A percentile compares a stretch with the other conserved stretches of the same genome.
These are phyloP conservation scores for Graptemys geographica DNA, from an alignment of 2,797 vertebrate species.

Conservation along the genomic window DNA sequence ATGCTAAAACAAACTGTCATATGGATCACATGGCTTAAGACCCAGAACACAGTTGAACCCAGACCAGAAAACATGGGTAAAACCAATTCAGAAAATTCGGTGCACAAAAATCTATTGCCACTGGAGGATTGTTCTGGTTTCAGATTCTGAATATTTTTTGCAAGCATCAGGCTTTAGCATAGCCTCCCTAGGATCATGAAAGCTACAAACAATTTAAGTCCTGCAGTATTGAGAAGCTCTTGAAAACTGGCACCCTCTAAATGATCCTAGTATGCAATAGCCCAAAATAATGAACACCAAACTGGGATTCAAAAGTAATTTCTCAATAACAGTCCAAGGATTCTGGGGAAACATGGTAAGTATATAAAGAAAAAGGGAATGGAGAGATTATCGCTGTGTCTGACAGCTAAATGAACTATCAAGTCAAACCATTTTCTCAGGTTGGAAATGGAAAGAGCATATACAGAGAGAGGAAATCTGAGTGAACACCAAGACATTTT, in stretches of 20 bases:
- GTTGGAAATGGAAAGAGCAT: not conserved
- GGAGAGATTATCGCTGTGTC: not conserved
- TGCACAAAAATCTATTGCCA: not conserved
- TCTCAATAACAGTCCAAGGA: not conserved
- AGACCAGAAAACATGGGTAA: not conserved
- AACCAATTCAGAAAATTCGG: fast-evolving
- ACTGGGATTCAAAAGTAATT: not conserved
- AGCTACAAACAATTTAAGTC: fast-evolving
- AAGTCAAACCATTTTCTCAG: not conserved
- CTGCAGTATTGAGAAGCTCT: not conserved
- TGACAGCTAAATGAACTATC: not conserved
- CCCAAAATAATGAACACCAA: not conserved
- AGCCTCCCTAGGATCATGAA: not conserved
- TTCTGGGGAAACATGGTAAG: not conserved
- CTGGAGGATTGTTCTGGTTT: not conserved
- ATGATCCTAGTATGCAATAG: not conserved
- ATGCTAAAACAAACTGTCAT: not conserved
- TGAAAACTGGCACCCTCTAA: not conserved
- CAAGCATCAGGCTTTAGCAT: not conserved
- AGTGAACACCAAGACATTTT: constrained; percentile 2
- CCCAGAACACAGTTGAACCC: not conserved
- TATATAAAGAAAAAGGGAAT: not conserved
- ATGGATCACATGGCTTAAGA: fast-evolving
- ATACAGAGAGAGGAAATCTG: not conserved
- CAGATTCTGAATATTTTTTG: not conserved